phyloP scores from a whole-genome alignment of 2,888 invertebrate species.

The Acleris literana region DNA sequence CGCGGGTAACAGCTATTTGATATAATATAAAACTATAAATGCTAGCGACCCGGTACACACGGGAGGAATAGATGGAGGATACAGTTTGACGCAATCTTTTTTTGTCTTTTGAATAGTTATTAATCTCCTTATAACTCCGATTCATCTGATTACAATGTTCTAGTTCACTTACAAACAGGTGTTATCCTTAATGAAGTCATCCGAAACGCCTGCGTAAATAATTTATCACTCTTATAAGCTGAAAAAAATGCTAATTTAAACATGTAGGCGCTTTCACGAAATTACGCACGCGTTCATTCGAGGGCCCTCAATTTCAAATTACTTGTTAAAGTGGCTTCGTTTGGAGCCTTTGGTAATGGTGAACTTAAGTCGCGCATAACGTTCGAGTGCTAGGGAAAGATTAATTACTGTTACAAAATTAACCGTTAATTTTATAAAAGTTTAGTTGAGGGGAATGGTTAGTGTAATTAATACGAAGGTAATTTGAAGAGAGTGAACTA shows the following conservation, averaged over 20 bases:
- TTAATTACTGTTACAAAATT: slow-evolving; percentile 25
- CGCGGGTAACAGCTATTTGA: too few relatives aligned
- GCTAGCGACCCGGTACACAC: too few relatives aligned
- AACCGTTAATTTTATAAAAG: slow-evolving; percentile 16
- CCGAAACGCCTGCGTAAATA: slow-evolving; percentile 32
- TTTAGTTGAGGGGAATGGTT: slow-evolving; percentile 20
- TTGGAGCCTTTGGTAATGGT: slow-evolving; percentile 14
- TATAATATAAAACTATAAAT: too few relatives aligned
- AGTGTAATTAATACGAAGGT: slow-evolving; percentile 28
- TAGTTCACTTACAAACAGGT: slow-evolving; percentile 19
- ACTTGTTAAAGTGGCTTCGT: neutral
- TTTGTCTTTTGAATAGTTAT: too few relatives aligned
- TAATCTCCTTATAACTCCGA: too few relatives aligned
- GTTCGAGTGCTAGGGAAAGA: slow-evolving; percentile 12
- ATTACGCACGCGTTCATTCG: slow-evolving; percentile 16
- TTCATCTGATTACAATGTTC: slow-evolving; percentile 2
- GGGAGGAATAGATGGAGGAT: too few relatives aligned
- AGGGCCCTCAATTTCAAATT: slow-evolving; percentile 1
- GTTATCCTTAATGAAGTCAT: slow-evolving; percentile 34
- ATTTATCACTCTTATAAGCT: slow-evolving; percentile 31
- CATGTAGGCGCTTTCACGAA: slow-evolving; percentile 33
- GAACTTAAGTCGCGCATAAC: slow-evolving; percentile 1
- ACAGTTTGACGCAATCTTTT: too few relatives aligned
- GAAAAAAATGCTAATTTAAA: slow-evolving; percentile 35
- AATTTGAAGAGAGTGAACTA: neutral